Conservation (phyloP, 1,140 invertebrate species). For the Propsilocerus akamusi region DNA sequence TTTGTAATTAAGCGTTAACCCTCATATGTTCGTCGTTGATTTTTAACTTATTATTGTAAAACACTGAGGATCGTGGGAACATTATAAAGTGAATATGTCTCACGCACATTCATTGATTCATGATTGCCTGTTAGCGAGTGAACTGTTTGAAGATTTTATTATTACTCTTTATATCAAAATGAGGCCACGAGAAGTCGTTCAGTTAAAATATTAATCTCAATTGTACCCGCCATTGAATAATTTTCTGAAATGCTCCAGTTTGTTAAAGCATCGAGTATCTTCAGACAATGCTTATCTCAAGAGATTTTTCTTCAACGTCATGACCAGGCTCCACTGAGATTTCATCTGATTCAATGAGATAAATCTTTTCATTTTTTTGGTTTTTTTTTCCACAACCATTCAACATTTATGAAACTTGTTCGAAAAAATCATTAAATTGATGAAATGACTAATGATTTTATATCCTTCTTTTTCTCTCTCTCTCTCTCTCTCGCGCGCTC, state of each 20-base stretch:
- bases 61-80: background rate
- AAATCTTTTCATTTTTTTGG: background rate
- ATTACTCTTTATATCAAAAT: background rate
- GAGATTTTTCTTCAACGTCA: background rate
- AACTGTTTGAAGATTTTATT: conserved; percentile 4
- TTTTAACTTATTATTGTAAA: background rate
- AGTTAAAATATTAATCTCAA: background rate
- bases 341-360: background rate
- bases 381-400: too few species aligned
- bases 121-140: background rate
- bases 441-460: conserved; percentile 4
- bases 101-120: too few species aligned
- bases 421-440: background rate
- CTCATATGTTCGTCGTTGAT: background rate
- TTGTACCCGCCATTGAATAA: background rate
- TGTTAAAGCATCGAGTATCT: background rate
- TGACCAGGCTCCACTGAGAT: background rate
- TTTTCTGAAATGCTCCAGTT: background rate
- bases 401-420: too few species aligned
- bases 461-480: too few species aligned
- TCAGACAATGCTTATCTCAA: background rate
- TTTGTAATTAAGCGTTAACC: background rate
- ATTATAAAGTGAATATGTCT: background rate
- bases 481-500: background rate
- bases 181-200: background rate